A percentile compares a stretch with the other conserved stretches of the same genome.
Conservation (phyloP, 1,140 invertebrate genomes). For the fruit fly (Drosophila melanogaster) region Release_6_plus_ISO1_MT NC_004354.4:20630501-20631000, state of each 20-base stretch:
- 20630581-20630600: slow-evolving; percentile 83
- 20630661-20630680: slow-evolving; percentile 84
- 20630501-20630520: slow-evolving; percentile 16
- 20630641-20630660: slow-evolving; percentile 80
- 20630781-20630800: slow-evolving; percentile 73
- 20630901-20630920: slow-evolving; percentile 83
- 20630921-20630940: slow-evolving; percentile 78
- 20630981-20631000: slow-evolving; percentile 11
- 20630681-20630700: slow-evolving; percentile 84
- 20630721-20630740: slow-evolving; percentile 72
- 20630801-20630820: slow-evolving; percentile 58
- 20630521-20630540: slow-evolving; percentile 79
- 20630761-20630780: slow-evolving; percentile 8
- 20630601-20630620: slow-evolving; percentile 59
- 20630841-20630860: slow-evolving; percentile 15
- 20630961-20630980: slow-evolving; percentile 27
- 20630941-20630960: slow-evolving; percentile 77
- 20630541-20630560: slow-evolving; percentile 44
- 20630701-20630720: slow-evolving; percentile 81
- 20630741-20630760: slow-evolving; percentile 43
- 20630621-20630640: slow-evolving; percentile 33
- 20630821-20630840: slow-evolving; percentile 21
- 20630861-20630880: slow-evolving; percentile 52
- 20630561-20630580: slow-evolving; percentile 64
- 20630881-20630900: slow-evolving; percentile 81